A percentile compares a stretch with the other conserved stretches of the same genome.
Evolutionary conservation across 2,113 vertebrate genomes (phyloP).

Genomic region (Menura novaehollandiae): DNA sequence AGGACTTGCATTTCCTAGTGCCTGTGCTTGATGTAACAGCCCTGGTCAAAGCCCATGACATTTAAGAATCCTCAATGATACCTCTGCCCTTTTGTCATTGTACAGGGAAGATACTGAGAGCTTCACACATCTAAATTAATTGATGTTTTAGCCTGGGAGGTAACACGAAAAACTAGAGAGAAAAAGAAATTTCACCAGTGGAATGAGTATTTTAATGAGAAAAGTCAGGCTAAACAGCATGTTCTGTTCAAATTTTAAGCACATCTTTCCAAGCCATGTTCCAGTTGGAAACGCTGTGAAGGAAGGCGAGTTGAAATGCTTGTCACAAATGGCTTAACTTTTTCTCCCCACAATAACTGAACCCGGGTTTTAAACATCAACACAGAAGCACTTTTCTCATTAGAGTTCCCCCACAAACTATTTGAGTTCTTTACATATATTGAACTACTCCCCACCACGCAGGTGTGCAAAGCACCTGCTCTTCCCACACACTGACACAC

Average conservation of each 20-base stretch:
- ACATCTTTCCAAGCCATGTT: neutral
- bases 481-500: neutral
- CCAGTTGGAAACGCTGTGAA: neutral
- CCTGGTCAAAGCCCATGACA: neutral
- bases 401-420: neutral
- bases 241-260: neutral
- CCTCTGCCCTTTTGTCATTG: rapidly evolving
- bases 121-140: neutral
- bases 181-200: neutral
- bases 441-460: neutral
- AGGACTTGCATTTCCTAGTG: neutral
- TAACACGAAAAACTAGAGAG: neutral
- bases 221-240: neutral
- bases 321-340: neutral
- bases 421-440: rapidly evolving
- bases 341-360: rapidly evolving
- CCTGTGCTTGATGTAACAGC: neutral
- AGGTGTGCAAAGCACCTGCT: neutral
- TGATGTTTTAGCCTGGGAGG: neutral
- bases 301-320: neutral
- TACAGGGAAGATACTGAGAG: neutral
- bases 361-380: neutral
- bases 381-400: neutral
- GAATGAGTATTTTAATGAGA: neutral
- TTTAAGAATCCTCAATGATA: neutral